Evolutionary conservation across 1,140 invertebrate species (phyloP).

Genomic region (Sweltsa coloradensis): DNA sequence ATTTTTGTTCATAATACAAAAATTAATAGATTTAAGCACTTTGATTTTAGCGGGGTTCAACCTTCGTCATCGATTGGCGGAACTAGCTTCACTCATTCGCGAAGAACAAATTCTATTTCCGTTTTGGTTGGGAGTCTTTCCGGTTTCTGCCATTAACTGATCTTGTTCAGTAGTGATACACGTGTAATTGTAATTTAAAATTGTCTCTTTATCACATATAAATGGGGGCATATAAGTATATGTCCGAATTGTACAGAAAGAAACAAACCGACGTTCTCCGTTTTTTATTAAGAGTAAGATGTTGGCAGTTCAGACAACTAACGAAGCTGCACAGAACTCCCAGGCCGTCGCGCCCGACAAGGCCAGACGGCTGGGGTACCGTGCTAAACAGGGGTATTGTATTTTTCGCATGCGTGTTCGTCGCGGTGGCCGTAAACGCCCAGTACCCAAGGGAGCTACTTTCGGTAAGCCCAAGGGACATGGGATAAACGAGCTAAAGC

Average conservation of each 20-base stretch:
- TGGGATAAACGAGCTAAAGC: slow-evolving; percentile 97
- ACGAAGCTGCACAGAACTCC: slow-evolving; percentile 89
- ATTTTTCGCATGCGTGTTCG: slow-evolving; percentile 96
- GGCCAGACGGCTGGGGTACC: slow-evolving; percentile 91
- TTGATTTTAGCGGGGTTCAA: too few species aligned
- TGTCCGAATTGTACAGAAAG: slow-evolving; percentile 97
- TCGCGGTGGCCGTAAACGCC: slow-evolving; percentile 96
- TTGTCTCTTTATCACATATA: too few species aligned
- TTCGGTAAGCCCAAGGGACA: slow-evolving; percentile 99
- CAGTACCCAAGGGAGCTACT: slow-evolving; percentile 94
- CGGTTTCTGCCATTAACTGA: too few species aligned
- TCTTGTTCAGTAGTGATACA: too few species aligned
- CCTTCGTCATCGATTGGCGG: too few species aligned
- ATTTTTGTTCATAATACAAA: too few species aligned
- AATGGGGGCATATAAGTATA: slow-evolving; percentile 99
- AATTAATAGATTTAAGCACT: too few species aligned
- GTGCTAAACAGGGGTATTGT: slow-evolving; percentile 94
- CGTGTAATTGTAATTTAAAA: too few species aligned
- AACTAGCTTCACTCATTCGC: too few species aligned
- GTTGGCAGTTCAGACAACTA: slow-evolving; percentile 97
- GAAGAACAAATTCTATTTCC: too few species aligned
- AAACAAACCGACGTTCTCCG: slow-evolving; percentile 98
- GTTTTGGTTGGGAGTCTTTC: too few species aligned
- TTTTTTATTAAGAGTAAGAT: slow-evolving; percentile 84
- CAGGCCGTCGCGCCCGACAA: slow-evolving; percentile 97